phyloP scores from a whole-genome alignment of 2,888 invertebrate genomes.

The Scaptomyza polygonia region DNA sequence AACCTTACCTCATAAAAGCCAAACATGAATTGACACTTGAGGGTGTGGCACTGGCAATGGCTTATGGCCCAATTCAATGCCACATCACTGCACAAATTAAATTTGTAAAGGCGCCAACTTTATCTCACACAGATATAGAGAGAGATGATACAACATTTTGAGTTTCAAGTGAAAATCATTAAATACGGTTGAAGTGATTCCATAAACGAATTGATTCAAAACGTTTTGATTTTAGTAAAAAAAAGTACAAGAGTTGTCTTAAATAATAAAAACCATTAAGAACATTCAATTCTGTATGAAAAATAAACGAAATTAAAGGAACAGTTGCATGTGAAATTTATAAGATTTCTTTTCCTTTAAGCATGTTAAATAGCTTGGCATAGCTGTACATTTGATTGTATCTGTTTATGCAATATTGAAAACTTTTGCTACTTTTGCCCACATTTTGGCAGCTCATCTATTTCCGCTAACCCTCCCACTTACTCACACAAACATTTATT shows the following conservation, averaged over 20 bases:
- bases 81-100: constrained; percentile 43
- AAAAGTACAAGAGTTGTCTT: too few relatives aligned
- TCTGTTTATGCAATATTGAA: constrained; percentile 9
- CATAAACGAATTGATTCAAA: background rate
- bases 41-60: constrained; percentile 25
- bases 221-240: too few relatives aligned
- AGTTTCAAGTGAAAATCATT: background rate
- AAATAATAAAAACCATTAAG: too few relatives aligned
- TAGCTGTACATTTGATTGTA: too few relatives aligned
- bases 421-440: constrained; percentile 38
- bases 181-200: background rate
- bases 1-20: constrained; percentile 42
- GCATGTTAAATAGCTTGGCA: too few relatives aligned
- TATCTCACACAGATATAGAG: too few relatives aligned
- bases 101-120: background rate
- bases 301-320: too few relatives aligned
- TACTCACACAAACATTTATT: constrained; percentile 6
- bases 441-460: constrained; percentile 33
- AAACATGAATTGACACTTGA: constrained; percentile 63
- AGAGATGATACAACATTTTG: background rate
- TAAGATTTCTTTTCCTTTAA: too few relatives aligned
- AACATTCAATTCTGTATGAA: too few relatives aligned
- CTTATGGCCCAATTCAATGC: constrained; percentile 65
- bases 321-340: too few relatives aligned
- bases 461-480: constrained; percentile 30